These are phyloP conservation scores for Hippocampus abdominalis DNA, from an alignment of 2,113 vertebrate species.

Conservation along the genomic window DNA sequence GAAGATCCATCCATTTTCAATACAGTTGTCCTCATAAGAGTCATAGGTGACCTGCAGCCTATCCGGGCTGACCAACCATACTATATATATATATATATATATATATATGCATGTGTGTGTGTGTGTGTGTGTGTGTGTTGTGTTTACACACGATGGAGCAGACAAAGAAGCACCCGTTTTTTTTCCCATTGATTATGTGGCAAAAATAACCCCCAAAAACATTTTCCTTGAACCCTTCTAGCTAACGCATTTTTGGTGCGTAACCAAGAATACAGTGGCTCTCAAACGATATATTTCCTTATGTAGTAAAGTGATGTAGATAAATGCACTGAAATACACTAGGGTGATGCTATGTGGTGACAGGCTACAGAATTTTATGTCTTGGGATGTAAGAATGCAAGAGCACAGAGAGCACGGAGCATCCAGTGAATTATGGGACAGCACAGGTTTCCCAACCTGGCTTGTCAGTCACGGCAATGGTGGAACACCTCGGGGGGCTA, in stretches of 20 bases:
- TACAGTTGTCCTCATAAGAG: neutral
- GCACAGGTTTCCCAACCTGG: conserved; percentile 52
- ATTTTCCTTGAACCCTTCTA: no score
- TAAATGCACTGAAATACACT: neutral
- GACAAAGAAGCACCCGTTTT: neutral
- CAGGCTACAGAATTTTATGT: conserved; percentile 30
- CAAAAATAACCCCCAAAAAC: no score
- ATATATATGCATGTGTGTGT: no score
- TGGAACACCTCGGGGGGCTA: conserved; percentile 60
- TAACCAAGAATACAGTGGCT: neutral
- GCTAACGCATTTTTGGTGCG: neutral
- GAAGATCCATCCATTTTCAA: neutral
- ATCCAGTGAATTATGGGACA: conserved; percentile 68
- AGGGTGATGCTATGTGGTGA: neutral
- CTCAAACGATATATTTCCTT: neutral
- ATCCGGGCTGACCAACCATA: no score
- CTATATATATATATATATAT: no score
- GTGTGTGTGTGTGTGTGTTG: no score
- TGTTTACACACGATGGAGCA: neutral
- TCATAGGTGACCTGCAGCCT: no score
- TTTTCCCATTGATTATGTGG: neutral
- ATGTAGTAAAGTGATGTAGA: neutral
- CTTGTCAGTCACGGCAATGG: conserved; percentile 66
- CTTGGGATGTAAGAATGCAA: conserved; percentile 23
- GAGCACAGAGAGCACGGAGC: conserved; percentile 55